Percentiles rank a stretch among this genome's conserved stretches.
phyloP scores from a whole-genome alignment of 2,888 invertebrate species.

The Sarcophaga carnaria region DNA sequence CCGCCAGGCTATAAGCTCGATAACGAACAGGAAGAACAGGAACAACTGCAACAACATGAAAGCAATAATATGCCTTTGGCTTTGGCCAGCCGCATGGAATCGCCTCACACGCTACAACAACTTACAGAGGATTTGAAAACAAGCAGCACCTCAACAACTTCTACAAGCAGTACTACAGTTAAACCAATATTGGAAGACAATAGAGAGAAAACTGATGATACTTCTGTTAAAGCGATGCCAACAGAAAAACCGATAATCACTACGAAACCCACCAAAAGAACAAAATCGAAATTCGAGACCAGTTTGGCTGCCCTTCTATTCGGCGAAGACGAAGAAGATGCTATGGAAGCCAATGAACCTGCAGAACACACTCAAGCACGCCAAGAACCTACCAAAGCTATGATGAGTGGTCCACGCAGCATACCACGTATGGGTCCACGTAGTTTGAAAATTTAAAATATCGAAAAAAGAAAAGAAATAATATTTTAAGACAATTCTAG shows the following conservation, averaged over 20 bases:
- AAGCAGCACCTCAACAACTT: constrained; percentile 35
- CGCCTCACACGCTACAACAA: constrained; percentile 52
- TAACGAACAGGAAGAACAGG: constrained; percentile 71
- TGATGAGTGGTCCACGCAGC: constrained; percentile 74
- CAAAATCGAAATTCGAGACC: constrained; percentile 79
- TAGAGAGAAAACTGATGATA: background rate
- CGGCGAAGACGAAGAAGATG: constrained; percentile 78
- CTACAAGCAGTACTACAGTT: constrained; percentile 43
- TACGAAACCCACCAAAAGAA: constrained; percentile 72
- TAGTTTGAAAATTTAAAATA: constrained; percentile 74
- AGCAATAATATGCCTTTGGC: constrained; percentile 73
- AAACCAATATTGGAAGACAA: constrained; percentile 19
- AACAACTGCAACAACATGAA: constrained; percentile 59
- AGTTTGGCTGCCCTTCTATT: constrained; percentile 80
- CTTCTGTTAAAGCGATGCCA: constrained; percentile 1
- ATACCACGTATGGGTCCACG: constrained; percentile 78
- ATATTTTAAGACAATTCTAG: constrained; percentile 33
- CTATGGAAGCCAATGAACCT: constrained; percentile 71
- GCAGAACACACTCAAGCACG: constrained; percentile 70
- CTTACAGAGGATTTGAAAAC: constrained; percentile 47
- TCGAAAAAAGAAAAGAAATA: background rate
- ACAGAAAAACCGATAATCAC: constrained; percentile 31
- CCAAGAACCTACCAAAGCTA: constrained; percentile 68
- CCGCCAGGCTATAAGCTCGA: constrained; percentile 78
- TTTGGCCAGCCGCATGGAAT: constrained; percentile 72